Base-by-base conservation (phyloP, 2,797 vertebrate species). In the Smutsia gigantea region DNA sequence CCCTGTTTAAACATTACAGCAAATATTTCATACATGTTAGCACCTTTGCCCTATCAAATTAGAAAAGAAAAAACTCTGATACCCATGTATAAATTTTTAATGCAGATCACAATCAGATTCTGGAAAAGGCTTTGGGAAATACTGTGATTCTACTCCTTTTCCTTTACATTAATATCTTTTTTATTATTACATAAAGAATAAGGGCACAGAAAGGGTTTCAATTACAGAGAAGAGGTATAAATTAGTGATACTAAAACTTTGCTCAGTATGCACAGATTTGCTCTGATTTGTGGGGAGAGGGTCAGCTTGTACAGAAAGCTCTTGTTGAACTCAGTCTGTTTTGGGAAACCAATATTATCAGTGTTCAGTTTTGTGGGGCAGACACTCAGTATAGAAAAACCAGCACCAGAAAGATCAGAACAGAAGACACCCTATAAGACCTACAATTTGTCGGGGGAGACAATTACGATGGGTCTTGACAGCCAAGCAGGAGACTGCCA, bases 111-210 rank as follows among this genome's bases (percentile, higher is more conserved):
- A 87, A 29, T 4, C 34, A 74, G 27, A 74, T 21, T 66, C 61
- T 87, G 7, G 17, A 90, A 90, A 83, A 72, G 29, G 9, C 59
- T 97, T 61, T 79, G n/a, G 72, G 78, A 96, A 88, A 71, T 68
- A 8, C 18, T 39, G 9, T 29, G 90, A 75, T n/a, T 74, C 61
- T 85, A 46, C 21, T 68, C 17, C 49, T 84, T 96, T 75, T 79
- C 63, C n/a, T 96, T 57, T 51, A 34, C 4, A 25, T 74, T 46
- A 34, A 9, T 49, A 90, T 18, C 42, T 79, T 94, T 91, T 92
- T 79, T 17, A 90, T 69, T 87, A 55, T 74, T 74, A 34, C 17
- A 12, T 23, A 90, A 86, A 51, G 42, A 89, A 68, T 27, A 27
- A 51, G 37, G 23, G n/a, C 15, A 8, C 69, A 90, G 49, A 90